Evolutionary conservation across 2,888 invertebrate genomes (phyloP), one percentile per base, ranked within the genome.

Genomic region (Penaeus monodon): DNA sequence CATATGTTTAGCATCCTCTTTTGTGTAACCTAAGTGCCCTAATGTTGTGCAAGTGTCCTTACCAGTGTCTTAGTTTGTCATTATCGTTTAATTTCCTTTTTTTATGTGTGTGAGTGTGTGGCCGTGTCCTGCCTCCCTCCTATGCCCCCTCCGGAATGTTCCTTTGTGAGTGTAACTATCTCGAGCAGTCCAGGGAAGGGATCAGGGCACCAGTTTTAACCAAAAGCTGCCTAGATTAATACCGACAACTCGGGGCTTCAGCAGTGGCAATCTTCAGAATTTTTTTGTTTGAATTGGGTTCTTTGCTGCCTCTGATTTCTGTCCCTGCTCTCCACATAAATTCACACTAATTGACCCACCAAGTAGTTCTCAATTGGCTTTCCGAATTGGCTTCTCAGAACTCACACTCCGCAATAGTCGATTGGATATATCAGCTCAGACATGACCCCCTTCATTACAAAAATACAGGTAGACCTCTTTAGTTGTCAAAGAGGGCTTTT

Each of bases 391-490:
- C 76, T n/a, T 74, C 33, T 49, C 65, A 65, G 24, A 22, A 38
- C 29, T 44, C 68, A 81, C 68, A 68, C 65, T 80, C 81, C 38
- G 63, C 84, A 84, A 85, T 85, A 80, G 80, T 74, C 70, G 20
- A 44, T 44, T 73, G 78, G 80, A 63, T 77, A 66, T 49, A 81
- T 81, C 57, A 66, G 77, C 24, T 76, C 74, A 57, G 81, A 29
- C 81, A 65, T 82, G 82, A 74, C 68, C 86, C 86, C 86, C 76
- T 24, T 77, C 57, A 82, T 82, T 70, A 68, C 68, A 66, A 76
- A 85, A 82, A 86, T 82, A 82, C 86, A 77, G 86, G 86, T 86
- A 86, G 82, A 86, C 86, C 86, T 86, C 86, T 86, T 86, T 86
- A 77, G 77, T 70, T 86, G 33, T 68, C 78, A 86, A 86, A 86